Base-by-base conservation (phyloP, 1,140 invertebrate species). In the Polypedilum vanderplanki region DNA sequence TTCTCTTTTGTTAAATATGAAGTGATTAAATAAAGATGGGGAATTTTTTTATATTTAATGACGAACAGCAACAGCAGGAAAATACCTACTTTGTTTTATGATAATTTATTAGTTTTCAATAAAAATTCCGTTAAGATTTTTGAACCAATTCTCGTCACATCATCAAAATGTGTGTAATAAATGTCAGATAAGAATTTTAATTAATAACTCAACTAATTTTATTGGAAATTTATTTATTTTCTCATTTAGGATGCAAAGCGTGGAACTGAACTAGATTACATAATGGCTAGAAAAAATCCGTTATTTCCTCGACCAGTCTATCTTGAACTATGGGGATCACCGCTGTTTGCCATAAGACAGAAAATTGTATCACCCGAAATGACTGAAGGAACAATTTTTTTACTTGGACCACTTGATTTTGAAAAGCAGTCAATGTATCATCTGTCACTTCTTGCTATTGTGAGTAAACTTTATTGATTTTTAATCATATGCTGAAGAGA, bases 401-500 rank as follows among this genome's bases (percentile, higher is more conserved):
- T 94, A 17, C 85, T 90, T 40, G 90, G 89, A 20, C 87, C 89
- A 77, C 82, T 95, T 75, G 93, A 95, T 83, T 95, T 93, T 79
- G 93, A 95, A 79, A 90, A 87, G 33, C 90, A 92, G 83, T 91
- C 92, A 73, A 91, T 94, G 86, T 93, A 93, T 81, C 90, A 90
- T 75, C 83, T 95, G 76, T 90, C 90, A 3, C 87, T 95, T 77
- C 88, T 93, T 74, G 93, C 92, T 17, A 90, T 91, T 85, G 93
- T 94, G 88, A 86, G 88, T 85, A 77, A 41, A 8, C 33, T 64
- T 76, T 64, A 76, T 74, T 41, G 33, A 41, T 22, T 41, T 46
- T 76, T 41, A 24, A 74, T 41, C 17, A 41, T 24, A 75, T 24
- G 18, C 33, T 9, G 24, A 22, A 20, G 15, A 77, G 24, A 46